phyloP scores from a whole-genome alignment of 1,140 invertebrate species.

The Ceratoteleas bidentatus region DNA sequence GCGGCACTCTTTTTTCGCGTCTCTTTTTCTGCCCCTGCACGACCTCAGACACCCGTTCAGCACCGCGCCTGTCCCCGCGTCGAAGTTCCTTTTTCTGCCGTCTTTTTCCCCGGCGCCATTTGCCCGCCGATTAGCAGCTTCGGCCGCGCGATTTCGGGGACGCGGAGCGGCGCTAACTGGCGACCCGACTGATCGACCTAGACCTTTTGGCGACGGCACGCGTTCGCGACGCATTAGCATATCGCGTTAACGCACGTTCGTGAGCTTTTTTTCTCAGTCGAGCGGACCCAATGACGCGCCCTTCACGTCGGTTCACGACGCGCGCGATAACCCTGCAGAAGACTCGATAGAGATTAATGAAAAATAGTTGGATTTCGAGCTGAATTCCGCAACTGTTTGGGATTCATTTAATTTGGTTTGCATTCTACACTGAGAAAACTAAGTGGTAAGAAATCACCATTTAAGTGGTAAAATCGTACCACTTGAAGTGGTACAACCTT shows the following conservation, averaged over 20 bases:
- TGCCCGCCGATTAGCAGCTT: slow-evolving; percentile 56
- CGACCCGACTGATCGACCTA: slow-evolving; percentile 68
- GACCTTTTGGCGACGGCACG: slow-evolving; percentile 72
- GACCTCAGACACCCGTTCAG: no score
- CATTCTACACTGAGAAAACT: no score
- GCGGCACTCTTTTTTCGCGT: no score
- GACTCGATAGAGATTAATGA: no score
- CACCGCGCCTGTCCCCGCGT: slow-evolving; percentile 58
- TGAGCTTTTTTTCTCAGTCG: slow-evolving; percentile 41
- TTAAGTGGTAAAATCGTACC: no score
- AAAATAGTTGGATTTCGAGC: no score
- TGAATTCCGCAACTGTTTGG: no score
- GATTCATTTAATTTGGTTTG: no score
- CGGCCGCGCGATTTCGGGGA: slow-evolving; percentile 62
- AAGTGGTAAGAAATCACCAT: no score
- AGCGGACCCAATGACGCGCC: neutral
- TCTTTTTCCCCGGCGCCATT: slow-evolving; percentile 64
- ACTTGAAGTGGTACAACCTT: no score
- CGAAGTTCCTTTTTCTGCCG: slow-evolving; percentile 57
- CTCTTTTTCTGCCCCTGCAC: no score
- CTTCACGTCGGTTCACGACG: neutral
- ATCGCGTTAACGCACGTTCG: slow-evolving; percentile 55
- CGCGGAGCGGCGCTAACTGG: slow-evolving; percentile 49
- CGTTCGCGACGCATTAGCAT: slow-evolving; percentile 68
- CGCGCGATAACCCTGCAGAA: no score